phyloP scores from a whole-genome alignment of 1,140 invertebrate species.

The Zaprionus kolodkinae region DNA sequence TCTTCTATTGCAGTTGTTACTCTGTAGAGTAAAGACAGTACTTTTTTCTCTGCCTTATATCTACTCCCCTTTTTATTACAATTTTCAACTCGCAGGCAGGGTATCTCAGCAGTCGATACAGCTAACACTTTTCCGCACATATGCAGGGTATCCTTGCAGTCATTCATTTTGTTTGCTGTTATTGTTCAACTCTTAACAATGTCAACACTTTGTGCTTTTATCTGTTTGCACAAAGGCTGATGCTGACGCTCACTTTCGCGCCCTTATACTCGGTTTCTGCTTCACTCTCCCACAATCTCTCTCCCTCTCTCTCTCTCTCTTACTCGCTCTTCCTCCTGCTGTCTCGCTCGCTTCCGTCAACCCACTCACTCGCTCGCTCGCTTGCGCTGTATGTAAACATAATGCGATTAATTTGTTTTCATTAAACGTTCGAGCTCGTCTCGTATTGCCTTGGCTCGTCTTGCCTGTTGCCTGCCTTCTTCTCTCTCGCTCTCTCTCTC shows the following conservation, averaged over 20 bases:
- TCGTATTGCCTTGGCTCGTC: slow-evolving; percentile 18
- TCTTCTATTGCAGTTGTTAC: background rate
- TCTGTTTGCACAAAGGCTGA: slow-evolving; percentile 71
- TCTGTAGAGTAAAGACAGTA: background rate
- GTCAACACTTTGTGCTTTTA: slow-evolving; percentile 78
- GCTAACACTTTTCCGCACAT: background rate
- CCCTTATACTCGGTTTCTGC: background rate
- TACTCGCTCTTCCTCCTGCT: background rate
- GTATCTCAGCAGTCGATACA: background rate
- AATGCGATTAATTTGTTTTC: slow-evolving; percentile 82
- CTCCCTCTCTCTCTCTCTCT: background rate
- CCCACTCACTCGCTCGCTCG: slow-evolving; percentile 11
- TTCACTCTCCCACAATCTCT: background rate
- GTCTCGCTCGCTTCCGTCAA: slow-evolving; percentile 5
- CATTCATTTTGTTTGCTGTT: slow-evolving; percentile 49
- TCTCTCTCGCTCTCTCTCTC: background rate
- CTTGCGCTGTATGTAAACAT: slow-evolving; percentile 65
- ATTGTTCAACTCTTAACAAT: slow-evolving; percentile 72
- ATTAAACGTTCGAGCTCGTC: slow-evolving; percentile 51
- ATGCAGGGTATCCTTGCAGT: slow-evolving; percentile 22
- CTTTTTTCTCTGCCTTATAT: too few species aligned
- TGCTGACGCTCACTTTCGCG: background rate
- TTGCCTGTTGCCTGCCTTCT: background rate
- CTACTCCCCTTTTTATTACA: too few species aligned
- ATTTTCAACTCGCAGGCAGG: background rate